Base-by-base conservation (phyloP, 2,888 invertebrate species). In the Stenoptilia bipunctidactyla region DNA sequence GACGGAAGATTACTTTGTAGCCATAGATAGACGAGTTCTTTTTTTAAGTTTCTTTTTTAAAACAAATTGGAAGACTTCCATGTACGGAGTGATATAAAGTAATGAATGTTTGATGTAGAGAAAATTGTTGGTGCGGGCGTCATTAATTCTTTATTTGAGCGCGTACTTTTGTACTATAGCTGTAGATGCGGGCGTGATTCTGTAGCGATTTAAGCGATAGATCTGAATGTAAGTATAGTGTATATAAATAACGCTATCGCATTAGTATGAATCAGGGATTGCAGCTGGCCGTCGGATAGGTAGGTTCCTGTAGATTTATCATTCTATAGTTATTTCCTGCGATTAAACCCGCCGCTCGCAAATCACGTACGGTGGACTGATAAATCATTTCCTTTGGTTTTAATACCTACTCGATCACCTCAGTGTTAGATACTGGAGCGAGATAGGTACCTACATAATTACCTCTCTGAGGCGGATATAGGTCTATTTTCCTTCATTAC, bases 381-480 rank as follows among this genome's bases (percentile, higher is more conserved):
- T 82, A 74, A 75, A 79, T 79, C 63, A 79, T 79, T 75, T 77
- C 75, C 76, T 66, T 45, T 49, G 54, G 51, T 54, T 51, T 20
- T 20, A 20, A 8, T 8, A n/a, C n/a, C n/a, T n/a, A 8, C 20
- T 20, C 20, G 20, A 20, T 20, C 20, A 30, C 30, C 10, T n/a
- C 34, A 40, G 27, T 34, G 13, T 37, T 14, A 40, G 43, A 40
- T 37, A 38, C 35, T 30, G 37, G 30, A 13, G 34, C 15, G 33
- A 43, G 43, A 43, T 43, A 43, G 36, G 27, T 37, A 43, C 38
- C 40, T 20, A 8, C 8, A 20, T 20, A 20, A 20, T 30, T 39
- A 6, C n/a, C 8, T 15, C 37, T 38, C 40, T 35, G 40, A 20
- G 8, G 8, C 20, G 20, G 20, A 20, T 20, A 20, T 8, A 20